phyloP scores from a whole-genome alignment of 2,888 invertebrate species.

The Nephrocerus scutellatus region DNA sequence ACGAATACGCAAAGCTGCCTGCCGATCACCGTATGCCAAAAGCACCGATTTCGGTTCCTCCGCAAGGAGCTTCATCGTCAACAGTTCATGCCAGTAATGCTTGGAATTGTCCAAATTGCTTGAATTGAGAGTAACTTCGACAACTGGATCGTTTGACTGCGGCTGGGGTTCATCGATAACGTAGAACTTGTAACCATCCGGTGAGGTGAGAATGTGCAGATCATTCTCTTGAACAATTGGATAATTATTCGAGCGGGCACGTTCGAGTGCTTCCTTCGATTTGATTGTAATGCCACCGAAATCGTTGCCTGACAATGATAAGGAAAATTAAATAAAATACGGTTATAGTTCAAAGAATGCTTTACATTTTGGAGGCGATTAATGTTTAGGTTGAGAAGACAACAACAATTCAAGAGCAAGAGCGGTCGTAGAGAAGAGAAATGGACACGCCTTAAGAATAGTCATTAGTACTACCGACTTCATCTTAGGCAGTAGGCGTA shows the following conservation, averaged over 20 bases:
- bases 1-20: conserved; percentile 68
- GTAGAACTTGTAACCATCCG: conserved; percentile 86
- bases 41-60: conserved; percentile 56
- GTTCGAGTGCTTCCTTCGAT: conserved; percentile 66
- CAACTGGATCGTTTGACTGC: conserved; percentile 65
- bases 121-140: conserved; percentile 71
- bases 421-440: no score
- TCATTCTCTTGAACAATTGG: conserved; percentile 61
- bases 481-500: no score
- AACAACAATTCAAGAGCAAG: no score
- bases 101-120: conserved; percentile 69
- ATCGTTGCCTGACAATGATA: conserved; percentile 59
- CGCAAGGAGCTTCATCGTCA: conserved; percentile 65
- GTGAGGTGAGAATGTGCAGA: conserved; percentile 64
- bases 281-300: conserved; percentile 78
- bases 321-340: background rate
- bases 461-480: no score
- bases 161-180: conserved; percentile 68
- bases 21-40: conserved; percentile 65
- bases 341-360: no score
- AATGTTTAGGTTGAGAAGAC: background rate
- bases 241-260: conserved; percentile 67
- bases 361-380: no score
- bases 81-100: conserved; percentile 76
- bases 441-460: no score